phyloP scores from a whole-genome alignment of 2,888 invertebrate genomes.

The Orchestes rusci region DNA sequence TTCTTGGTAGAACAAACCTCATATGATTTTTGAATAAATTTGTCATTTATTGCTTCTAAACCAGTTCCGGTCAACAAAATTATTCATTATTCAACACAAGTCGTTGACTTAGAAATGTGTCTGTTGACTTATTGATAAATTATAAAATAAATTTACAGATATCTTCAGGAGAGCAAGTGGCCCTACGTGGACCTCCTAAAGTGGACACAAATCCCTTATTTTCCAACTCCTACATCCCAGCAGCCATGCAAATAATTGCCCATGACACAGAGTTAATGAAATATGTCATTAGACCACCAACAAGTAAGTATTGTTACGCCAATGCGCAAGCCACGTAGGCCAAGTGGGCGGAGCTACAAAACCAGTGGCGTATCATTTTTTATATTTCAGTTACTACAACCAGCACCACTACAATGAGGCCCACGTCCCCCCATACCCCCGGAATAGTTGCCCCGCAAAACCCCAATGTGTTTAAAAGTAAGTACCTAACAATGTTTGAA shows the following conservation, averaged over 20 bases:
- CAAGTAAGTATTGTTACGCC: conserved; percentile 12
- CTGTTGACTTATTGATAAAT: too few relatives aligned
- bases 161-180: conserved; percentile 11
- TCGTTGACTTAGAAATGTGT: too few relatives aligned
- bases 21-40: too few relatives aligned
- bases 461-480: too few relatives aligned
- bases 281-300: conserved; percentile 44
- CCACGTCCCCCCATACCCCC: conserved; percentile 35
- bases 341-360: too few relatives aligned
- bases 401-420: conserved; percentile 34
- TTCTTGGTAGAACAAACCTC: too few relatives aligned
- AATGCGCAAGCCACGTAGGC: too few relatives aligned
- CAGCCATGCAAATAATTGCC: conserved; percentile 60
- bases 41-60: too few relatives aligned
- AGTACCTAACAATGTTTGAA: too few relatives aligned
- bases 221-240: conserved; percentile 58
- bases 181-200: conserved; percentile 33
- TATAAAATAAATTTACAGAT: conserved; percentile 10
- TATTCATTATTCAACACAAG: too few relatives aligned
- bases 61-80: too few relatives aligned
- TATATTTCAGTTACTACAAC: conserved; percentile 9
- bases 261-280: conserved; percentile 57
- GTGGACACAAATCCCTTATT: conserved; percentile 47
- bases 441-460: conserved; percentile 53
- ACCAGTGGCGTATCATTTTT: too few relatives aligned